Base-by-base conservation (phyloP, 2,113 vertebrate genomes). In the Thinocorus orbignyianus region DNA sequence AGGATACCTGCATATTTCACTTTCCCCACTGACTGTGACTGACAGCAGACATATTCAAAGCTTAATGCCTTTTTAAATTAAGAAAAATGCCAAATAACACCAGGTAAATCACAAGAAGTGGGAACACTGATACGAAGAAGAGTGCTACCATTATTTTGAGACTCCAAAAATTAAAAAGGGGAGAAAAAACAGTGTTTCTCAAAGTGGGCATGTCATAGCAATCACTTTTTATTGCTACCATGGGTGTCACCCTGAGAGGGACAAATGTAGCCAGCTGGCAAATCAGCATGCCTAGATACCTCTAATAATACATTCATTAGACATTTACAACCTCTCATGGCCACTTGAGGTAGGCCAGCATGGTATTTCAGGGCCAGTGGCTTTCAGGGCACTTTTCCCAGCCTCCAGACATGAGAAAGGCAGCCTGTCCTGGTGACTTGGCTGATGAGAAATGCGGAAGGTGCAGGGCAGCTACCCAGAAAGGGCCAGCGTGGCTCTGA, bases 381-480 rank as follows among this genome's bases (percentile, higher is more conserved):
- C 48, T 80, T 72, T 44, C 49, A 77, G 44, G n/a, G 25, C 28
- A 17, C 24, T 49, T 54, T 77, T 44, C 24, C 49, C 35, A 31
- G 58, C 22, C 85, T 95, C 23, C 37, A 65, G 68, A 42, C 2
- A 0, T 2, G 24, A 69, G 25, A 52, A 72, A 58, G n/a, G 20
- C 30, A 54, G 9, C 14, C 10, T 48, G 1, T 81, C n/a, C 39
- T 5, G 9, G 9, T 15, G 58, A 42, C 13, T 33, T 31, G 71
- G 30, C 77, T 46, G 66, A 6, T 0, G 13, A 58, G 25, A 2
- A 3, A 26, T 30, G 71, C 48, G 86, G 82, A 60, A 76, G 18
- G 52, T 10, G 3, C 8, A 39, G 58, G 23, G 33, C 58, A 77
- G 39, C 0, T 13, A 44, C 3, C 9, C 2, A 0, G 2, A 76